phyloP scores from a whole-genome alignment of 37 sponge, comb jelly and placozoan species.

The Chondrilla cf. caribensis region DNA sequence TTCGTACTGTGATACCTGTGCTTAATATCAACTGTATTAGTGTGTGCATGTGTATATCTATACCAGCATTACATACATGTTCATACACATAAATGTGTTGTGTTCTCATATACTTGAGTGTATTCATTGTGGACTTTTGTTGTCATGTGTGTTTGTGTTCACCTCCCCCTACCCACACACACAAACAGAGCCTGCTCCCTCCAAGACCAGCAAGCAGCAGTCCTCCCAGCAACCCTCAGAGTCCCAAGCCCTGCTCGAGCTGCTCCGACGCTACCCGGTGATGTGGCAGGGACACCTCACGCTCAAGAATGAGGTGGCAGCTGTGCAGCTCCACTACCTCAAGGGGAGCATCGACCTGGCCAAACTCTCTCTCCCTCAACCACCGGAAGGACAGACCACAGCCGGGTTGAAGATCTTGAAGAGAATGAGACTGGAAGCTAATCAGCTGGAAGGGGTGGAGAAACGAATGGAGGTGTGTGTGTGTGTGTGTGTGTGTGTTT shows the following conservation, averaged over 20 bases:
- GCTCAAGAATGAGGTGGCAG: slow-evolving; percentile 94
- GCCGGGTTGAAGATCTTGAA: slow-evolving; percentile 80
- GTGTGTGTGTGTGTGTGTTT: slow-evolving; percentile 4
- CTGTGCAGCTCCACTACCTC: slow-evolving; percentile 95
- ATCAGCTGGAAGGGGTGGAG: slow-evolving; percentile 91
- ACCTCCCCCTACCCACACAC: neutral
- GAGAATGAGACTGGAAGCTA: slow-evolving; percentile 91
- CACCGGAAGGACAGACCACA: slow-evolving; percentile 24
- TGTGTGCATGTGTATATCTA: neutral
- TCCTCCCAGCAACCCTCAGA: neutral
- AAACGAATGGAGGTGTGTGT: slow-evolving; percentile 84
- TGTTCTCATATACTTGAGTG: no score
- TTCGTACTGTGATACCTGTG: neutral
- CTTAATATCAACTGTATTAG: neutral
- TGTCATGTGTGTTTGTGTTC: no score
- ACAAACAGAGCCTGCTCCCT: neutral
- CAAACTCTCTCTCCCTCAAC: slow-evolving; percentile 69
- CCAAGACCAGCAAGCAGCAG: neutral
- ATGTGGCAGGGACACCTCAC: slow-evolving; percentile 96
- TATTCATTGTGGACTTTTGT: no score
- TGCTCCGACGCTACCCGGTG: slow-evolving; percentile 83
- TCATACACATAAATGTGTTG: no score
- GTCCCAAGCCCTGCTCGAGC: slow-evolving; percentile 47
- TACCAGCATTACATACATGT: no score
- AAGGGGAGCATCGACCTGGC: slow-evolving; percentile 81